These are phyloP conservation scores for Colostygia pectinataria DNA, from an alignment of 2,888 invertebrate species.

Conservation along the genomic window DNA sequence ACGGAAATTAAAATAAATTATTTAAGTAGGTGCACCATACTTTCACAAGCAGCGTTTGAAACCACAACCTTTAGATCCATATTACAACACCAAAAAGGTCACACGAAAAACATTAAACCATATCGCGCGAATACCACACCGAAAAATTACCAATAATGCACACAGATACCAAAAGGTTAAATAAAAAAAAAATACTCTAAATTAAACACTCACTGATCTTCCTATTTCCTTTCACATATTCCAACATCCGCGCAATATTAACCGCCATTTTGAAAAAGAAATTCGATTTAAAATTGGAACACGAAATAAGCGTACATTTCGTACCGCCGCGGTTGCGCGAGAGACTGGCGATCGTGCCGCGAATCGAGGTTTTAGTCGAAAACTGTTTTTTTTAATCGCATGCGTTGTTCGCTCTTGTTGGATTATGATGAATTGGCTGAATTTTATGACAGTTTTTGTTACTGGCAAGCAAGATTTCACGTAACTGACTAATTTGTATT, in stretches of 20 bases:
- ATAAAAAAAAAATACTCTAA: too few relatives aligned
- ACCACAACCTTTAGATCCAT: conserved; percentile 1
- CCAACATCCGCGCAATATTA: conserved; percentile 50
- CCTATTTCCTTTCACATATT: conserved; percentile 49
- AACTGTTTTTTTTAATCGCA: conserved; percentile 37
- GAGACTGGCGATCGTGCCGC: conserved; percentile 52
- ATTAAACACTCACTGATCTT: conserved; percentile 59
- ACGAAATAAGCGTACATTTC: conserved; percentile 48
- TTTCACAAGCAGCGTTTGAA: conserved; percentile 8
- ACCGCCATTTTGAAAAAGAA: conserved; percentile 48
- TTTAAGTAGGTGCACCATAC: conserved; percentile 7
- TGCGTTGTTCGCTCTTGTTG: conserved; percentile 3
- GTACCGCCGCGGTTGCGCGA: conserved; percentile 49
- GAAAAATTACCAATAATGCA: conserved; percentile 20
- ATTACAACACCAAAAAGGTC: conserved; percentile 23
- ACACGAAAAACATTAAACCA: conserved; percentile 17
- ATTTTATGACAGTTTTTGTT: conserved; percentile 1
- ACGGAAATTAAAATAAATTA: conserved; percentile 3
- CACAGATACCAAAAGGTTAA: too few relatives aligned
- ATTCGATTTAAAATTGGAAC: conserved; percentile 36
- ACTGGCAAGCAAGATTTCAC: background rate
- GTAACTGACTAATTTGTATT: background rate
- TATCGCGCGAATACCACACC: conserved; percentile 3
- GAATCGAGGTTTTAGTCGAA: conserved; percentile 42
- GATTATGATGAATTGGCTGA: conserved; percentile 3